Conservation (phyloP, 1,140 invertebrate species). For the Argopecten irradians region DNA sequence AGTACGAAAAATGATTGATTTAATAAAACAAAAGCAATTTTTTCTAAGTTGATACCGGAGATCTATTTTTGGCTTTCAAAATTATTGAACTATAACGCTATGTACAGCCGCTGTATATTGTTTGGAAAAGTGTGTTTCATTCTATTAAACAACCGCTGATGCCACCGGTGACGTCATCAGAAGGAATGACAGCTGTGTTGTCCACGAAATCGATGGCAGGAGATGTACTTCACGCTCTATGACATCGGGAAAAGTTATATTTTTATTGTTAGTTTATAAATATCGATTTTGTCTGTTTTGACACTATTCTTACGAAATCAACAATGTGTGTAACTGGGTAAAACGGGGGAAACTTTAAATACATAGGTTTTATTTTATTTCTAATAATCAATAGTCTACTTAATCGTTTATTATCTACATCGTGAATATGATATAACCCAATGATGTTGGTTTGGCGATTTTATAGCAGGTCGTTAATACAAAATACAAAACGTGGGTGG, state of each 20-base stretch:
- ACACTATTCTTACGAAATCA: neutral
- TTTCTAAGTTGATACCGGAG: too few species aligned
- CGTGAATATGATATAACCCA: neutral
- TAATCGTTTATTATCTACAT: neutral
- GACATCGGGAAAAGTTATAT: neutral
- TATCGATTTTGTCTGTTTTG: neutral
- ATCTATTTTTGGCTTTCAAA: too few species aligned
- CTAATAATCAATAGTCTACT: neutral
- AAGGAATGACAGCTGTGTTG: neutral
- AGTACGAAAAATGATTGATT: too few species aligned
- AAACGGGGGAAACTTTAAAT: neutral
- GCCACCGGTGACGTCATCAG: neutral
- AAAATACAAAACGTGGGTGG: neutral
- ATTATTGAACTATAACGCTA: too few species aligned
- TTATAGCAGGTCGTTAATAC: neutral
- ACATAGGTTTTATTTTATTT: neutral
- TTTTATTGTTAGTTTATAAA: conserved; percentile 24
- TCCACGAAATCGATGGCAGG: neutral
- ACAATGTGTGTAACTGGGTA: neutral
- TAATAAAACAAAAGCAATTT: too few species aligned
- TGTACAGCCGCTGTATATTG: too few species aligned
- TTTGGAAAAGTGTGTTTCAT: too few species aligned
- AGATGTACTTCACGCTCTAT: neutral
- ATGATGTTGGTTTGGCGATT: neutral
- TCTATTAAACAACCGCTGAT: neutral